Conservation (phyloP, 2,888 invertebrate species). For the Neoitamus cyanurus region DNA sequence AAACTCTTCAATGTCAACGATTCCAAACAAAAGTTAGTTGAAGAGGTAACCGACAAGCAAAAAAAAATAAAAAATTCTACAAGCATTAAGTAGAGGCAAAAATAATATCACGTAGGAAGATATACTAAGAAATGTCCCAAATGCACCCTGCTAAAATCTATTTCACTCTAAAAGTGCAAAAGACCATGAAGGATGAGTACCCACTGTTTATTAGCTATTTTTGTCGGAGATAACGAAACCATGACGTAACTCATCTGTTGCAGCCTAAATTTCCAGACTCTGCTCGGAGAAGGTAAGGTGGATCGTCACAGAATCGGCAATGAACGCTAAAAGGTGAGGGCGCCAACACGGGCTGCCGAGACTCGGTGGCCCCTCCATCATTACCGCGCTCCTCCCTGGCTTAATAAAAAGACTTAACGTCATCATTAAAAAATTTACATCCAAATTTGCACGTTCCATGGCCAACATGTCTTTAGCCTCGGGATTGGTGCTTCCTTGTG, state of each 20-base stretch:
- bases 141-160: not conserved
- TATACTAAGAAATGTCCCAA: not conserved
- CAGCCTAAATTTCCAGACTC: not conserved
- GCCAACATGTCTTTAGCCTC: conserved; percentile 43
- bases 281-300: not conserved
- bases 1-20: too few species aligned
- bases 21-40: too few species aligned
- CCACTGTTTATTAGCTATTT: not conserved
- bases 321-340: not conserved
- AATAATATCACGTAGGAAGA: not conserved
- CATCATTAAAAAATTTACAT: conserved; percentile 52
- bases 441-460: conserved; percentile 46
- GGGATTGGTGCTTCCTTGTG: conserved; percentile 42
- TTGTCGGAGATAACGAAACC: not conserved
- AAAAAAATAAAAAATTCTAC: too few species aligned
- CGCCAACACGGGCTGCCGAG: not conserved
- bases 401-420: conserved; percentile 50
- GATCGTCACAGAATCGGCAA: not conserved
- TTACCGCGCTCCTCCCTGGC: conserved; percentile 11
- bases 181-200: not conserved
- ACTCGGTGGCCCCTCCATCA: not conserved
- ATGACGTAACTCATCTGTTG: conserved; percentile 17
- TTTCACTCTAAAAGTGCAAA: not conserved
- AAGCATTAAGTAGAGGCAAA: not conserved
- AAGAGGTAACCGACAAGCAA: too few species aligned